A percentile compares a stretch with the other conserved stretches of the same genome.
These are phyloP conservation scores for Pachymerium ferrugineum DNA, from an alignment of 2,888 invertebrate species.

Conservation along the genomic window DNA sequence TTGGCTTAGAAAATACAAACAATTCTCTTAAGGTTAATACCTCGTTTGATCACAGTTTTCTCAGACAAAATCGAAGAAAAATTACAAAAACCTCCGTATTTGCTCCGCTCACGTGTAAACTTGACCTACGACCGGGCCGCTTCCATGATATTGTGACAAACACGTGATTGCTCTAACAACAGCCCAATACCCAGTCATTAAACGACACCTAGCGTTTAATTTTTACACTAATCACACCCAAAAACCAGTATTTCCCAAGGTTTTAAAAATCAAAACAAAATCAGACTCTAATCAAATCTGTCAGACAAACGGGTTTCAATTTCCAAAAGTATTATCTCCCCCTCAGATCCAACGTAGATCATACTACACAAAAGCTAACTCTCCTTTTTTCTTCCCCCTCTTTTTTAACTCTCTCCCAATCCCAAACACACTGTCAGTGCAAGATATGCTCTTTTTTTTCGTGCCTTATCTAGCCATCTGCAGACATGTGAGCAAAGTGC, in stretches of 20 bases:
- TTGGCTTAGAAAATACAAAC: too few relatives aligned
- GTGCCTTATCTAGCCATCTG: not conserved
- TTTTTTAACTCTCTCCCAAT: not conserved
- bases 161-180: too few relatives aligned
- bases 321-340: not conserved
- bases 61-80: too few relatives aligned
- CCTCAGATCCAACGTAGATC: not conserved
- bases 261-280: not conserved
- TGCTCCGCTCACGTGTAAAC: too few relatives aligned
- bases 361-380: not conserved
- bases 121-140: too few relatives aligned
- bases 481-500: not conserved
- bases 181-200: too few relatives aligned
- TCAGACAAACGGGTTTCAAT: not conserved
- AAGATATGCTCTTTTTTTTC: not conserved
- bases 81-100: too few relatives aligned
- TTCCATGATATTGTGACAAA: too few relatives aligned
- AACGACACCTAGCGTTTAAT: too few relatives aligned
- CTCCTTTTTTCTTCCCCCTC: not conserved
- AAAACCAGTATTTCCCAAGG: not conserved
- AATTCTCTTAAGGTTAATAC: too few relatives aligned
- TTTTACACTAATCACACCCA: not conserved
- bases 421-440: not conserved
- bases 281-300: not conserved
- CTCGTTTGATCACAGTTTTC: too few relatives aligned